Base-by-base conservation (phyloP, 2,797 vertebrate species). In the Champsocephalus gunnari region DNA sequence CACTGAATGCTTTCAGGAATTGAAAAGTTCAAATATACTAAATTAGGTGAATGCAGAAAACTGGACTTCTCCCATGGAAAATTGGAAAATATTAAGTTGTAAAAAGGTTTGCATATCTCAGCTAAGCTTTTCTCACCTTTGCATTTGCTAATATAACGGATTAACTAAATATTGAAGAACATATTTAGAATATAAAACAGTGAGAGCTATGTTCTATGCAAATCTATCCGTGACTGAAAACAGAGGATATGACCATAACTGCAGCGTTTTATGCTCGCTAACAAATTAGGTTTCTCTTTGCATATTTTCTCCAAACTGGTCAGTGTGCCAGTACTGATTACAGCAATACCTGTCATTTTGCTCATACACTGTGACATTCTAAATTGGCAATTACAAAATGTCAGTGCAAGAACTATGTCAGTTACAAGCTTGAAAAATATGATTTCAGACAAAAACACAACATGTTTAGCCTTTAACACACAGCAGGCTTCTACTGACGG, bases 301-400 rank as follows among this genome's bases (percentile, higher is more conserved):
- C 34, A 14, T 14, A 47, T 75, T 70, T 69, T n/a, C 53, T 64
- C 57, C 51, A 44, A 74, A 55, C 5, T 2, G 9, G 68, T 71
- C 24, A 14, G 14, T 12, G 73, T 83, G 85, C 60, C 85, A 77
- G 56, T 5, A n/a, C 9, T 73, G 44, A 70, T 89, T 82, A 79
- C 13, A 59, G 65, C 53, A 43, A 11, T 57, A 64, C 67, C 60
- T 82, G 74, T 85, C 78, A 84, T 64, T 80, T 44, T 17, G n/a
- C 50, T 83, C 32, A 86, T 80, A 63, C 45, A 75, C 66, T 65
- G 58, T 78, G 82, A 69, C 86, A 67, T 14, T 55, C 51, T 50
- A 81, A 87, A 88, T 82, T 47, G 69, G 77, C 72, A 70, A 87
- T 88, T 87, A 87, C 66, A 74, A 75, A 83, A 73, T 77, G 69